Base-by-base conservation (phyloP, 1,140 invertebrate genomes). In the Aphidius ervi region DNA sequence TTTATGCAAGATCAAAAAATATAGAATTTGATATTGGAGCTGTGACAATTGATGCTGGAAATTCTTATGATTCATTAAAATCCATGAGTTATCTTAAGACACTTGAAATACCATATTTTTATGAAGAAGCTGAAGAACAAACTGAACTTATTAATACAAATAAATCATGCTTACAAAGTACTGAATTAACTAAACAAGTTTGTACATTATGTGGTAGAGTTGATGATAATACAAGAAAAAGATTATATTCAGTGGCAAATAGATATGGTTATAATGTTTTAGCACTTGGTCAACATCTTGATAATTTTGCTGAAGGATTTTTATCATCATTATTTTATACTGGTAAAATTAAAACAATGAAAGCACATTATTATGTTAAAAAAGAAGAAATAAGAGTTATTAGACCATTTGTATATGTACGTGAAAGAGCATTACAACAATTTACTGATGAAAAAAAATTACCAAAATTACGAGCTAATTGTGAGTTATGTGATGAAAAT, bases 331-430 rank as follows among this genome's bases (percentile, higher is more conserved):
- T 89, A 3, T 91, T 95, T 67, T 88, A 93, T 70, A 91, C 87
- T 71, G 93, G 92, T 6, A 81, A 86, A 54, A 74, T 95, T 20
- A 79, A 84, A 62, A 90, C 91, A 0, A 86, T 94, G 85, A 94
- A 93, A 70, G 92, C 92, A 4, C 86, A 91, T 73, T 94, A 94
- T 74, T 82, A 82, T 63, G 83, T 89, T 42, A 82, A 82, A 80
- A 89, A 93, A 59, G 85, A 88, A 61, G 88, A 92, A 70, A 74
- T 96, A 40, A 82, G 92, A 64, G 87, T 97, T 6, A 90, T 95
- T 61, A 82, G 94, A 55, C 94, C 94, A 1, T 91, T 95, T 70
- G 88, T 93, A 3, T 94, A 92, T 76, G 91, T 95, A 4, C 81
- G 93, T 43, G 91, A 93, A 68, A 90, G 88, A 67, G 79, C 86